A percentile compares a stretch with the other conserved stretches of the same genome.
These are phyloP conservation scores for Timandra comae DNA, from an alignment of 2,888 invertebrate species.

Conservation along the genomic window DNA sequence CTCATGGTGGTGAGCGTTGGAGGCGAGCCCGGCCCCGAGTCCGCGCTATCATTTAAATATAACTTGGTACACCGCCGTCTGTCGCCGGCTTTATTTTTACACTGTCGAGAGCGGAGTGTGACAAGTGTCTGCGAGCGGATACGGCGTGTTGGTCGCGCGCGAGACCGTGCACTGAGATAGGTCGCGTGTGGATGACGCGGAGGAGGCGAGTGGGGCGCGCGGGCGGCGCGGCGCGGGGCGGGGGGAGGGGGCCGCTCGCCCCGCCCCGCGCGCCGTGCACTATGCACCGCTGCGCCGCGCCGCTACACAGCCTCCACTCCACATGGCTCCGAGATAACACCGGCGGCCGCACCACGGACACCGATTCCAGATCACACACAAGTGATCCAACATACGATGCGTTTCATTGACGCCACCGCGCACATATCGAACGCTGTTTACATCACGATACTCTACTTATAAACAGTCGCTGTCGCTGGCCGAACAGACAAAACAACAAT, in stretches of 20 bases:
- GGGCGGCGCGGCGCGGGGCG: constrained; percentile 39
- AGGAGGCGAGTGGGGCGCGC: constrained; percentile 51
- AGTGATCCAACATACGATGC: constrained; percentile 37
- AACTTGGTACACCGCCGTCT: constrained; percentile 67
- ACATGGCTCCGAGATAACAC: constrained; percentile 58
- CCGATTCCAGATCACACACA: constrained; percentile 26
- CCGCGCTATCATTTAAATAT: constrained; percentile 74
- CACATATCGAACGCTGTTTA: constrained; percentile 50
- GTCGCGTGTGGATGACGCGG: constrained; percentile 39
- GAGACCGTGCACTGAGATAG: constrained; percentile 27
- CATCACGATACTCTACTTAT: constrained; percentile 41
- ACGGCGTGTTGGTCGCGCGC: constrained; percentile 27
- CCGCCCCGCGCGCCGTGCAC: constrained; percentile 40
- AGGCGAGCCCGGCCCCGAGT: constrained; percentile 56
- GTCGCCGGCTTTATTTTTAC: constrained; percentile 74
- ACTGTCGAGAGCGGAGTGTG: constrained; percentile 36
- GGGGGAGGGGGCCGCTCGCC: constrained; percentile 35
- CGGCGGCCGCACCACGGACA: constrained; percentile 29
- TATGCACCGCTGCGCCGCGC: constrained; percentile 61
- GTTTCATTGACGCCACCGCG: constrained; percentile 60
- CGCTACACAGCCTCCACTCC: constrained; percentile 65
- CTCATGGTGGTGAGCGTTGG: constrained; percentile 65
- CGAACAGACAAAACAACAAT: constrained; percentile 16
- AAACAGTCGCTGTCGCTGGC: constrained; percentile 28
- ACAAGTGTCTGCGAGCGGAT: constrained; percentile 52